Conservation (phyloP, 2,113 vertebrate species). For the Uria aalge region DNA sequence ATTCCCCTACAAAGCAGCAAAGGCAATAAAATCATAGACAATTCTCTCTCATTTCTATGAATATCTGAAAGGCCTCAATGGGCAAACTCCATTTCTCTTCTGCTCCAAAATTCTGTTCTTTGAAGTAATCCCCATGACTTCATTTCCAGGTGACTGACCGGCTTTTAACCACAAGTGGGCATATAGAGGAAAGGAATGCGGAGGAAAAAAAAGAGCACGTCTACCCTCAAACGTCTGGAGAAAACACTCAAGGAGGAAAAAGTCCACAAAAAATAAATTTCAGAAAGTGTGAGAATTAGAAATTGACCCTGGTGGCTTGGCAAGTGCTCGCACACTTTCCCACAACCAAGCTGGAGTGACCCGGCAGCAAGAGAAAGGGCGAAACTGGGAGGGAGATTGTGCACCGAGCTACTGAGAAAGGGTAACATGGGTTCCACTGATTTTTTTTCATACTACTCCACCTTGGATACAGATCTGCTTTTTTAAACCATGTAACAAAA, state of each 20-base stretch:
- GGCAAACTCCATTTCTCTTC: not conserved
- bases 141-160: constrained; percentile 28
- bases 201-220: not conserved
- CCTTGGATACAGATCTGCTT: not conserved
- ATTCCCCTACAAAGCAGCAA: not conserved
- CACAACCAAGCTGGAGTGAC: not conserved
- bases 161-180: constrained; percentile 29
- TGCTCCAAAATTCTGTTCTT: constrained; percentile 13
- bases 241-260: not conserved
- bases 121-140: constrained; percentile 34
- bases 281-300: constrained; percentile 42
- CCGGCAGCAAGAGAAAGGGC: not conserved
- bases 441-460: not conserved
- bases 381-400: not conserved
- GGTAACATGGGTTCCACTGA: not conserved
- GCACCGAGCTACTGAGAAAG: not conserved
- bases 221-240: not conserved
- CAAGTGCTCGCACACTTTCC: not conserved
- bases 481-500: not conserved
- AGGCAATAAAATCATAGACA: not conserved
- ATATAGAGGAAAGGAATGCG: constrained; percentile 2
- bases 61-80: not conserved
- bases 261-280: constrained; percentile 21
- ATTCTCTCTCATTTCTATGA: not conserved
- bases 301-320: not conserved